Evolutionary conservation across 2,797 vertebrate species (phyloP), one percentile per base, ranked within the genome.

Genomic region (Epinephelus awoara): DNA sequence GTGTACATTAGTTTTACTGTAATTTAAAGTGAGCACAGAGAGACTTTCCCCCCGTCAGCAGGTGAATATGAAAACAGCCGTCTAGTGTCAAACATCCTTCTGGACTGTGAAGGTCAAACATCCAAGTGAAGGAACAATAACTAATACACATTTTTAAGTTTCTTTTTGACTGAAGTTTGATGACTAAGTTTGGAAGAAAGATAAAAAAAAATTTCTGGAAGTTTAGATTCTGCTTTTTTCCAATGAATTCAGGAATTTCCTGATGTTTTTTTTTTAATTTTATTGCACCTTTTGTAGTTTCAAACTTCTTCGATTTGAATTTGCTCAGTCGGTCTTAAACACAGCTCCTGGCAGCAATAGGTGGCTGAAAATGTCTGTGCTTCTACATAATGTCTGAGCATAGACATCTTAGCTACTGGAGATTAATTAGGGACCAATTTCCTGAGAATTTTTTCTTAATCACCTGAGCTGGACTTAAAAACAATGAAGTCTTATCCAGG

Each of bases 401-500:
- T 9, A 40, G 38, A 29, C 15, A 46, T 49, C 57, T 47, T 57
- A 12, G 21, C 52, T 17, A 23, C 0, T 6, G 6, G 11, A 57
- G 50, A 67, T 80, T 75, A 50, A 72, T 79, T 59, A 0, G 13
- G 29, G 49, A 23, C 66, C 25, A 25, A 5, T 64, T 15, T 49
- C 21, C 46, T 72, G 10, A 57, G 44, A 69, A 40, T 9, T 46
- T 59, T 42, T 47, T 29, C 54, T 57, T 19, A 0, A 62, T 59
- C 29, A 68, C 66, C 69, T 73, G 71, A 83, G 65, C 55, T 75
- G 51, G 25, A 65, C 6, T 34, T 21, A 1, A 72, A 81, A 81
- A 84, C 77, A 82, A 64, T 46, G 18, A 75, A 21, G 72, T 54
- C 40, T 83, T 79, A 64, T 80, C 34, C 57, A 15, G 49, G 58